Evolutionary conservation across 2,113 vertebrate genomes (phyloP).

Genomic region (Burhinus oedicnemus): DNA sequence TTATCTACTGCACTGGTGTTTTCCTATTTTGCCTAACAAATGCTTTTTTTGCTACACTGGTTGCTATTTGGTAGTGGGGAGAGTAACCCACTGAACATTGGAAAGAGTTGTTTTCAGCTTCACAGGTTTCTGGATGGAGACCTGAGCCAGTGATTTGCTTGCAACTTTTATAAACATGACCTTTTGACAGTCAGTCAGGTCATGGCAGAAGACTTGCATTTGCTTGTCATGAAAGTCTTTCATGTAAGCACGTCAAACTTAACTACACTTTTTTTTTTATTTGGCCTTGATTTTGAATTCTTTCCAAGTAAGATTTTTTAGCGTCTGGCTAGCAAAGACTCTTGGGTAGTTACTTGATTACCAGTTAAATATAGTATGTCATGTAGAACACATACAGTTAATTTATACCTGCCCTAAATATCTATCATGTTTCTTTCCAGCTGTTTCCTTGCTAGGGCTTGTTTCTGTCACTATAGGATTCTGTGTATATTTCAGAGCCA

Average conservation of each 20-base stretch:
- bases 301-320: neutral
- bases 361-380: constrained; percentile 7
- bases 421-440: neutral
- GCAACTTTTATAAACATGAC: neutral
- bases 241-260: neutral
- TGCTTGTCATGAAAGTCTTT: constrained; percentile 3
- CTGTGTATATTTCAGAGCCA: neutral
- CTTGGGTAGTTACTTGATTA: constrained; percentile 2
- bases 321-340: neutral
- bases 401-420: neutral
- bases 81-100: neutral
- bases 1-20: neutral
- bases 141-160: neutral
- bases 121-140: neutral
- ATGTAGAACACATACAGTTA: neutral
- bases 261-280: neutral
- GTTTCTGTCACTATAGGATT: neutral
- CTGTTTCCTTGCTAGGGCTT: neutral
- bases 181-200: neutral
- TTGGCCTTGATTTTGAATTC: constrained; percentile 19
- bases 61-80: neutral
- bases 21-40: neutral
- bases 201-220: neutral
- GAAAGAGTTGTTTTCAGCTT: neutral
- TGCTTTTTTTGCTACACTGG: neutral